Percentiles rank a stretch among this genome's conserved stretches.
Conservation (phyloP, 30 jellyfish, hydroid and myxozoan species). For the Turritopsis dohrnii region DNA sequence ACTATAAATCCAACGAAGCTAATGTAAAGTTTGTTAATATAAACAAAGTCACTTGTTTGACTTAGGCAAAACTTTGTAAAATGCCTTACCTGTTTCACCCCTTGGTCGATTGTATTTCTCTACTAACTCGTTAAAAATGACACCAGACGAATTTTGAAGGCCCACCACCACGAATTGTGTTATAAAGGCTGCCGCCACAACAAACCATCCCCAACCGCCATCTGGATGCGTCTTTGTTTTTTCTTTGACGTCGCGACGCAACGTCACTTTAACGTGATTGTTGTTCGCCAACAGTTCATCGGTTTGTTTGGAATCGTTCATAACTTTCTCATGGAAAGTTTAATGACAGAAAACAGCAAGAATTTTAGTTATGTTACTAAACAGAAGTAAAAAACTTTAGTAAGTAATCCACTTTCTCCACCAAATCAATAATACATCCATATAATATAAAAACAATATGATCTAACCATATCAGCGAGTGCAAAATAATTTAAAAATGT, state of each 20-base stretch:
- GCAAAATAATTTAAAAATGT: background rate
- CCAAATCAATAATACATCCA: too few relatives aligned
- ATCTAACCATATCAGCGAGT: background rate
- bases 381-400: background rate
- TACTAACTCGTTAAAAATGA: conserved; percentile 70
- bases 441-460: too few relatives aligned
- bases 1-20: too few relatives aligned
- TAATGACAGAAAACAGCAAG: background rate
- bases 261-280: background rate
- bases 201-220: conserved; percentile 98
- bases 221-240: conserved; percentile 85
- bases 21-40: too few relatives aligned
- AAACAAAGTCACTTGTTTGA: too few relatives aligned
- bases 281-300: background rate
- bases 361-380: background rate
- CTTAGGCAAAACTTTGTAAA: too few relatives aligned
- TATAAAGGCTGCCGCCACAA: conserved; percentile 71
- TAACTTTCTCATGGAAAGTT: background rate
- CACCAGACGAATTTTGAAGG: conserved; percentile 90
- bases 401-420: background rate
- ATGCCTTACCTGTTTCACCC: conserved; percentile 81
- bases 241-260: background rate
- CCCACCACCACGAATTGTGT: conserved; percentile 89
- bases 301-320: background rate
- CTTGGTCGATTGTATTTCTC: conserved; percentile 55